Evolutionary conservation across 2,888 invertebrate species (phyloP), one percentile per base, ranked within the genome.

Genomic region (Nephrocerus scutellatus): DNA sequence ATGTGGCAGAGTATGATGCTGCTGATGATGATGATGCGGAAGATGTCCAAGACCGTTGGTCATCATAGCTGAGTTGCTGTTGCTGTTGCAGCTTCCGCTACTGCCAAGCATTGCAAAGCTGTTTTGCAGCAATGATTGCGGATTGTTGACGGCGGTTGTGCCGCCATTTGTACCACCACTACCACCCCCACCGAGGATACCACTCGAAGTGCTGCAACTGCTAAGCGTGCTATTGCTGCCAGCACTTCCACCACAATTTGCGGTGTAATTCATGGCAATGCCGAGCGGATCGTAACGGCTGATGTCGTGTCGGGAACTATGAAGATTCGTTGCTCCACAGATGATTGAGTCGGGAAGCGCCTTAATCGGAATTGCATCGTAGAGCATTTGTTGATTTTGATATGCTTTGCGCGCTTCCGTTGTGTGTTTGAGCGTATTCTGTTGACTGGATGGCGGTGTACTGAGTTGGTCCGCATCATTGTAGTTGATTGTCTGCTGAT

Each of bases 371-470:
- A 66, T 55, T 23, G 67, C 63, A 46, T 67, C 67, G 42, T 67
- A 67, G 3, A 68, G 55, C 5, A 63, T 51, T 13, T 63, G 61
- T n/a, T 58, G 57, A 9, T 52, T 47, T 46, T 61, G 63, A 41
- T 63, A 65, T 18, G 52, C 51, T 48, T 63, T 65, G 34, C 59
- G 52, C 5, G 49, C 47, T 45, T 67, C 67, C 22, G 60, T 59
- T 31, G 60, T 62, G 35, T 64, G 55, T 46, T 63, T 66, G 13
- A 68, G 49, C 2, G 68, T 66, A 41, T 64, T 66, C 22, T 67
- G 66, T 48, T 66, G 65, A 26, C 53, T 56, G 25, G 68, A 65
- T 34, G 66, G 64, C 43, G 66, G 62, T 29, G 61, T 65, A 31
- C 58, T 63, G 39, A 66, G 54, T 37, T 63, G 62, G 39, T 60